Evolutionary conservation across 1,140 invertebrate species (phyloP).

Genomic region (Meloidogyne floridensis): DNA sequence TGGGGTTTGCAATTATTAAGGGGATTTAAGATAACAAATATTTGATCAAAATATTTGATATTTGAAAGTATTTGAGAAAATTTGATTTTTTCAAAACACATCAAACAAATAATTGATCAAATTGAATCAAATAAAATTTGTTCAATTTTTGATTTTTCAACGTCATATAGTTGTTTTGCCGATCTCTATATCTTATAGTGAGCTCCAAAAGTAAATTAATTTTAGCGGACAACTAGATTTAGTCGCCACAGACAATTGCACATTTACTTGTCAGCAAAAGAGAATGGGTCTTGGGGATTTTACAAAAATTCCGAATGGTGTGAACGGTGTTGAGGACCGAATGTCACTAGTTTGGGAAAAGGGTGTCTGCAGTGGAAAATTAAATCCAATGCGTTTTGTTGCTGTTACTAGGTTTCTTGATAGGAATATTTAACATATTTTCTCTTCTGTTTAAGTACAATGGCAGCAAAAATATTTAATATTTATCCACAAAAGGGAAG

Average conservation of each 20-base stretch:
- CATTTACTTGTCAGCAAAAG: conserved; percentile 90
- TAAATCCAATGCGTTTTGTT: conserved; percentile 90
- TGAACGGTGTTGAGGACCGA: conserved; percentile 95
- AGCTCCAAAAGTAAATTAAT: too few species aligned
- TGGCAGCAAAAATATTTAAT: conserved; percentile 89
- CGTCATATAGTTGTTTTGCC: too few species aligned
- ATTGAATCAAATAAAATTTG: too few species aligned
- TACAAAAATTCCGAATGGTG: conserved; percentile 94
- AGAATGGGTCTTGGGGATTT: conserved; percentile 85
- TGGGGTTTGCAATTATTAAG: too few species aligned
- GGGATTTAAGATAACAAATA: too few species aligned
- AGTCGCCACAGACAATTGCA: conserved; percentile 94
- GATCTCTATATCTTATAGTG: too few species aligned
- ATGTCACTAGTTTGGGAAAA: conserved; percentile 93
- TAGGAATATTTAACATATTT: background rate
- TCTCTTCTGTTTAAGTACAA: conserved; percentile 22
- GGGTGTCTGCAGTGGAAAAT: conserved; percentile 84
- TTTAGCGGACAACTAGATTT: conserved; percentile 83
- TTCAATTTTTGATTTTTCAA: too few species aligned
- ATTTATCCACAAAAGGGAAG: conserved; percentile 91
- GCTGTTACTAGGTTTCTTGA: conserved; percentile 75
- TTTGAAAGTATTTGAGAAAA: too few species aligned
- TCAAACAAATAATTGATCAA: too few species aligned
- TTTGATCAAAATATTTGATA: too few species aligned
- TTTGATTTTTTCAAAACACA: too few species aligned